phyloP scores from a whole-genome alignment of 2,797 vertebrate genomes.

The Pangasius sanitwongsei region DNA sequence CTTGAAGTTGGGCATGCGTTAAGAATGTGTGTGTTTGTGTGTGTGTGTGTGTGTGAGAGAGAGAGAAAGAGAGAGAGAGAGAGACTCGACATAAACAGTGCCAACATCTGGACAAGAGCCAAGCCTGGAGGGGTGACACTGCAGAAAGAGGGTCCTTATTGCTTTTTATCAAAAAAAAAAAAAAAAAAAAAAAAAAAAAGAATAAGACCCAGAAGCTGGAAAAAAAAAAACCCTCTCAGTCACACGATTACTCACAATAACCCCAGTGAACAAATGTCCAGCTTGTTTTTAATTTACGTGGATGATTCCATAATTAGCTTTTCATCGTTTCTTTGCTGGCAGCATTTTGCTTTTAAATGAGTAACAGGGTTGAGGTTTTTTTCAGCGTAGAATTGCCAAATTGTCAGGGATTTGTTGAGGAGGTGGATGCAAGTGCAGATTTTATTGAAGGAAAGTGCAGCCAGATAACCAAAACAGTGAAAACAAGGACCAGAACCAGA shows the following conservation, averaged over 20 bases:
- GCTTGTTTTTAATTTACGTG: background rate
- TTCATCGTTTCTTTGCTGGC: background rate
- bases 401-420: too few species aligned
- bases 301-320: background rate
- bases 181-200: background rate
- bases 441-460: too few species aligned
- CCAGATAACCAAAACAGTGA: too few species aligned
- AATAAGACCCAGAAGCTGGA: background rate
- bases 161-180: background rate
- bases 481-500: too few species aligned
- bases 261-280: background rate
- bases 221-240: background rate
- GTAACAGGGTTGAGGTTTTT: background rate
- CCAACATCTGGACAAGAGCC: conserved; percentile 39
- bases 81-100: background rate
- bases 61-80: background rate
- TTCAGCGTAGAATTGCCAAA: background rate
- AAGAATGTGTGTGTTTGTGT: background rate
- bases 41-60: background rate
- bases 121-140: conserved; percentile 74
- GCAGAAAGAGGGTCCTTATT: conserved; percentile 51
- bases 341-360: background rate
- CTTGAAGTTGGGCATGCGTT: background rate
- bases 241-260: background rate
- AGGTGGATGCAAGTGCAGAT: too few species aligned